Evolutionary conservation across 2,888 invertebrate species (phyloP), one percentile per base, ranked within the genome.

Genomic region (Pantelozetes paolii): DNA sequence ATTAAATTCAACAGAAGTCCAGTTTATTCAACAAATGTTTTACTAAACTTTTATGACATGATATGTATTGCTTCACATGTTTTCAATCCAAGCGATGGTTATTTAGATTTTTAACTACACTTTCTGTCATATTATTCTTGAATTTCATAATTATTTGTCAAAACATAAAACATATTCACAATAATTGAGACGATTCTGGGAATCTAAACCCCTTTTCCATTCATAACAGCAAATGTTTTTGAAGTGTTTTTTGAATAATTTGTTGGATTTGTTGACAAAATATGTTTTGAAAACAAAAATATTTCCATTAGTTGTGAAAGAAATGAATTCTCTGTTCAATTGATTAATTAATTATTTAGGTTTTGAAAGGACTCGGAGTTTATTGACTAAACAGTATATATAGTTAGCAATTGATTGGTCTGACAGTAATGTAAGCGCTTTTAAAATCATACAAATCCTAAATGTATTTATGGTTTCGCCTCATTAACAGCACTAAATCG

Each of bases 391-490:
- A 59, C 57, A 59, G n/a, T n/a, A n/a, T n/a, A n/a, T n/a, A n/a
- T 59, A 59, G 57, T 59, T 59, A 59, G 57, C 57, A n/a, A 50
- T 50, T 50, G 50, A 50, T 50, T 13, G 8, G 5, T 26, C 26
- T 59, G 57, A 59, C 57, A 59, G 15, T 11, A 26, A 26, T 20
- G 20, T 8, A 50, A 5, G 15, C 11, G 5, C 50, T 50, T 26
- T 26, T 26, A 8, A 20, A 23, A 5, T 15, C 20, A 59, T 59
- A 23, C 50, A 50, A 13, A 59, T 9, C 8, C 3, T 59, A 23
- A 26, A 59, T 59, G 57, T 59, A 59, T 59, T 59, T 59, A 59
- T 59, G 57, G 57, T 59, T 28, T 9, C 26, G 57, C 5, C 57
- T 59, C 57, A 59, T 59, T 59, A 23, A 59, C 26, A 9, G 5